Conservation (phyloP, 30 jellyfish, hydroid and myxozoan species). For the Nemopilema nomurai region DNA sequence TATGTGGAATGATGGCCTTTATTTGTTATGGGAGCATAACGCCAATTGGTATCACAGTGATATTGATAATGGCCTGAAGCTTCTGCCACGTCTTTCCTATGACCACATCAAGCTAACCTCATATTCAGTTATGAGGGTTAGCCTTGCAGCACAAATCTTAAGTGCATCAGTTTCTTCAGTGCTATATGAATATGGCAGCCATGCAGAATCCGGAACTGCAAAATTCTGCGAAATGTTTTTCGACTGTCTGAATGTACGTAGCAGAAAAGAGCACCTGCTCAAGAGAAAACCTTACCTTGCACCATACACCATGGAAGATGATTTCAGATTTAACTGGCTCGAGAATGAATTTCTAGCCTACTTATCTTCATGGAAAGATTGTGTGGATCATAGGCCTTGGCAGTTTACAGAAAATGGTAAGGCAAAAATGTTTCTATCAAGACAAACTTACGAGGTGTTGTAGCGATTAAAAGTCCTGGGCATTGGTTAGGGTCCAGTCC, state of each 20-base stretch:
- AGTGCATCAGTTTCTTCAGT: conserved; percentile 29
- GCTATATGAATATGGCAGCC: conserved; percentile 23
- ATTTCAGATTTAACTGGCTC: conserved; percentile 38
- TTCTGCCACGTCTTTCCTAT: conserved; percentile 30
- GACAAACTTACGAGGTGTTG: conserved; percentile 9
- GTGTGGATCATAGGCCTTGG: conserved; percentile 34
- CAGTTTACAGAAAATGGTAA: conserved; percentile 24
- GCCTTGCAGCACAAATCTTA: conserved; percentile 43
- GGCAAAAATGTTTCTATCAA: conserved; percentile 25
- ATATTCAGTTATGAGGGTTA: conserved; percentile 47
- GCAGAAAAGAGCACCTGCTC: not conserved
- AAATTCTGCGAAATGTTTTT: conserved; percentile 51
- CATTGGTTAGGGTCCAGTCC: no score
- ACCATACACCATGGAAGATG: conserved; percentile 32
- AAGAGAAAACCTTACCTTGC: conserved; percentile 23
- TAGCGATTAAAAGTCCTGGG: no score
- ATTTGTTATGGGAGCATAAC: conserved; percentile 33
- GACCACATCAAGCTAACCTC: conserved; percentile 38
- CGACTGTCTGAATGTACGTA: conserved; percentile 50
- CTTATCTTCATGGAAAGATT: conserved; percentile 16
- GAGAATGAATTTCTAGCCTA: conserved; percentile 20
- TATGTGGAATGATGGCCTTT: conserved; percentile 62
- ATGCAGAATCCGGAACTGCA: conserved; percentile 28
- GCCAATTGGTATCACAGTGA: conserved; percentile 25
- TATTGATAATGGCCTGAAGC: conserved; percentile 22